Evolutionary conservation across 2,797 vertebrate species (phyloP), one percentile per base, ranked within the genome.

Genomic region (Danio albolineatus): DNA sequence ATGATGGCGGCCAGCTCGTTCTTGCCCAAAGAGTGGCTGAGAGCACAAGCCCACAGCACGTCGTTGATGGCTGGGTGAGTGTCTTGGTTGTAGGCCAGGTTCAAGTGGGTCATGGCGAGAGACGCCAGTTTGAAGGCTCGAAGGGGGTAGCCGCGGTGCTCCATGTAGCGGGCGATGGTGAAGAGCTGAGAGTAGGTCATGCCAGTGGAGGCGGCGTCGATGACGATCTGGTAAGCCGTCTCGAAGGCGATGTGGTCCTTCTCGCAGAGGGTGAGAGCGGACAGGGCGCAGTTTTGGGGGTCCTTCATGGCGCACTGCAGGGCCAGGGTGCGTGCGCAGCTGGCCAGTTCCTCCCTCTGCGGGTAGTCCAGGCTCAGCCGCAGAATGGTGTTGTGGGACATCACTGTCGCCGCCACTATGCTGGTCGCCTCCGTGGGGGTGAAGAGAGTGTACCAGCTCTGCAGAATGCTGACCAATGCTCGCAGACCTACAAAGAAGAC

Each of bases 221-320:
- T 95, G 77, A 95, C 95, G 0, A 96, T 96, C 92, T 96, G 95
- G 87, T 96, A 96, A 83, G 95, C 95, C 0, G 95, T 96, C 90
- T 96, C 95, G 0, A 96, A 96, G 88, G 95, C 95, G 0, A 99
- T 97, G 90, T 99, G 98, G 93, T 99, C 98, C 90, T 99, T 99
- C 90, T 99, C 98, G 0, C 98, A 99, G 78, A 99, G 96, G 12
- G 98, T 99, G 71, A 99, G 94, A 6, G 98, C 97, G 0, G 98
- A 99, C 80, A 99, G 90, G 7, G 98, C 96, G 28, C 98, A 99
- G 91, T 98, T 98, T 89, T 99, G 97, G 0, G 98, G 97, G 89
- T 99, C 97, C 91, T 99, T 99, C 98, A 99, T 99, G 87, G 98
- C 98, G 10, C 98, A 98, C 88, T 99, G 98, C 80, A 98, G 91